Evolutionary conservation across 2,113 vertebrate species (phyloP), one percentile per base, ranked within the genome.

Genomic region (Falco punctatus): DNA sequence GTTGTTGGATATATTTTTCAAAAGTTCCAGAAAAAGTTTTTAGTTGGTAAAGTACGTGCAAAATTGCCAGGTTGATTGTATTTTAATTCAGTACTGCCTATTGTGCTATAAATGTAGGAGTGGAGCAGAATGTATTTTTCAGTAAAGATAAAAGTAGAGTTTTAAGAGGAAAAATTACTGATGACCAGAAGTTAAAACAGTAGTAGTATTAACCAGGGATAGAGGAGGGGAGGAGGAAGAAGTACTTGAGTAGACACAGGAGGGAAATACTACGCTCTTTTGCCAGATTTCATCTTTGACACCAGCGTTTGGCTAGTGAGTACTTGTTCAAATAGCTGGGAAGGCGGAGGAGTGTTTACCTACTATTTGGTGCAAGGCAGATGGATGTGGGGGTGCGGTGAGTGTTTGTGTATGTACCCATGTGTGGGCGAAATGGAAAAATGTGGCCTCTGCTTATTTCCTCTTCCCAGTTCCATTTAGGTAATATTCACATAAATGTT

Each of bases 291-390:
- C 13, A 8, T 95, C 71, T 80, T 51, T 88, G 58, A 74, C 88
- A 78, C 55, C 46, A 81, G 75, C 24, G 48, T 70, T 59, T 77
- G 86, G 75, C 82, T 86, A 48, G 62, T n/a, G 67, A 69, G 49
- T 79, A 67, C 82, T 90, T 88, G 59, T 38, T 88, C 64, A 70
- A 19, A 46, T 26, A 64, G 70, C 91, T 95, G 87, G 71, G 87
- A 94, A 81, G 73, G 69, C 83, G 32, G 84, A 89, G 77, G 59
- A 95, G 81, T 94, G 73, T 95, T 91, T 82, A 77, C 66, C 66
- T 91, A 78, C 81, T 28, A 0, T 74, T 80, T 21, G 48, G 81
- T 58, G 49, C 48, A 42, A 33, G 75, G 77, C 83, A 84, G 19
- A 32, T 94, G 89, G 89, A 24, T 84, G 75, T 52, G 81, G 86